Conservation (phyloP, 1,140 invertebrate genomes). For the Bicyclus anynana region DNA sequence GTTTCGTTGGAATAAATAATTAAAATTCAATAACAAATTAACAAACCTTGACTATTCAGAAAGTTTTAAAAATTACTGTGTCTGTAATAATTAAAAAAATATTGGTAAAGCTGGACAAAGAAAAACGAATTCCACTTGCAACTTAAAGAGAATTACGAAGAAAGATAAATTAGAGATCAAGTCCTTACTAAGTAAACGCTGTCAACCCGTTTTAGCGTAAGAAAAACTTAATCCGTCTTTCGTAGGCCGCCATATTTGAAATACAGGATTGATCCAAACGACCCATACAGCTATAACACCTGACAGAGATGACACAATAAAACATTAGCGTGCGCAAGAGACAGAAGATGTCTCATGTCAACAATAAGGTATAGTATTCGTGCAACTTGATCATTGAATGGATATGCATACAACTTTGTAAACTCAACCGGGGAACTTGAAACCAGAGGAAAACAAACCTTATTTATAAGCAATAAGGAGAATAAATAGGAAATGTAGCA, state of each 20-base stretch:
- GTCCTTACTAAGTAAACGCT: neutral
- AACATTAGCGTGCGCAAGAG: conserved; percentile 28
- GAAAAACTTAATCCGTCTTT: neutral
- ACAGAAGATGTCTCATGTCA: conserved; percentile 50
- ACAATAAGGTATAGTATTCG: conserved; percentile 63
- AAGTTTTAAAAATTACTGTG: too few species aligned
- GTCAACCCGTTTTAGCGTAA: neutral
- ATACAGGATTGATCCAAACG: conserved; percentile 4
- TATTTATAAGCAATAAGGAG: conserved; percentile 27
- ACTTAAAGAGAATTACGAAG: too few species aligned
- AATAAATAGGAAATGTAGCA: neutral
- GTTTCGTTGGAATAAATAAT: too few species aligned
- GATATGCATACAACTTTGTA: conserved; percentile 40
- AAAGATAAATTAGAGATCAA: too few species aligned
- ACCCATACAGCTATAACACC: conserved; percentile 13
- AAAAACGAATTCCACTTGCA: too few species aligned
- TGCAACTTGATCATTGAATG: conserved; percentile 68
- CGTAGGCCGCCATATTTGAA: conserved; percentile 12
- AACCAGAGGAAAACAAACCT: conserved; percentile 22
- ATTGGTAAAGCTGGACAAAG: too few species aligned
- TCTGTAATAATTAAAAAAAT: too few species aligned
- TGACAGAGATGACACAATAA: conserved; percentile 17
- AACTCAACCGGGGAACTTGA: conserved; percentile 5
- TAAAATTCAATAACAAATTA: too few species aligned
- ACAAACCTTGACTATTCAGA: too few species aligned